Evolutionary conservation across 2,797 vertebrate species (phyloP), one percentile per base, ranked within the genome.

Genomic region (Sitta carolinensis): DNA sequence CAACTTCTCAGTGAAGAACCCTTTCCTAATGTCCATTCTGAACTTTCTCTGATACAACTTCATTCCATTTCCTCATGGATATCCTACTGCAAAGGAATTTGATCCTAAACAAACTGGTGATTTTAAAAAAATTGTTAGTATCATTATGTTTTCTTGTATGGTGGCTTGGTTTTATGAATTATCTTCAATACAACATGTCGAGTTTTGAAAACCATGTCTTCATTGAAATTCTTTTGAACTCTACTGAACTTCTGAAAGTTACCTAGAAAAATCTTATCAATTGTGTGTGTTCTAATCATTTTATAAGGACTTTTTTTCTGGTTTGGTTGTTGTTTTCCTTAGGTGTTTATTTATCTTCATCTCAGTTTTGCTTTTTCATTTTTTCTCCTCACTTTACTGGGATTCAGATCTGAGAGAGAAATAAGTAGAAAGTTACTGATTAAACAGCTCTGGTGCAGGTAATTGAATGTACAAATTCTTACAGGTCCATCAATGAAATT

Each of bases 1-100:
- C 8, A 32, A 8, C 6, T 11, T 45, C 23, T 50, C 1, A 0
- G 5, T 36, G 30, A 75, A 77, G 29, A 66, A 45, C 1, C 5
- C 89, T 69, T 36, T 27, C 17, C 2, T 43, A 17, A 52, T 13
- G 12, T 34, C 13, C 16, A 9, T 7, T 27, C 15, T 59, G 58
- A 76, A 36, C 16, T 79, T 82, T 25, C 11, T 9, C 22, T 70
- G 29, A 32, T 4, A 6, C 4, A 23, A 2, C 2, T 68, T 79
- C 20, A 30, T 52, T 22, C 10, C 2, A 7, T 17, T 61, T 76
- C 10, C 30, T 80, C 9, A 2, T 48, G 16, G 29, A 61, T 68
- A 59, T 38, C 17, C 5, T 51, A 14, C 5, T 69, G 19, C 21
- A 38, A 32, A 30, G 9, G 13, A 52, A 57, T 67, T 58, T 10